phyloP scores from a whole-genome alignment of 2,797 vertebrate genomes.

The Erithacus rubecula region DNA sequence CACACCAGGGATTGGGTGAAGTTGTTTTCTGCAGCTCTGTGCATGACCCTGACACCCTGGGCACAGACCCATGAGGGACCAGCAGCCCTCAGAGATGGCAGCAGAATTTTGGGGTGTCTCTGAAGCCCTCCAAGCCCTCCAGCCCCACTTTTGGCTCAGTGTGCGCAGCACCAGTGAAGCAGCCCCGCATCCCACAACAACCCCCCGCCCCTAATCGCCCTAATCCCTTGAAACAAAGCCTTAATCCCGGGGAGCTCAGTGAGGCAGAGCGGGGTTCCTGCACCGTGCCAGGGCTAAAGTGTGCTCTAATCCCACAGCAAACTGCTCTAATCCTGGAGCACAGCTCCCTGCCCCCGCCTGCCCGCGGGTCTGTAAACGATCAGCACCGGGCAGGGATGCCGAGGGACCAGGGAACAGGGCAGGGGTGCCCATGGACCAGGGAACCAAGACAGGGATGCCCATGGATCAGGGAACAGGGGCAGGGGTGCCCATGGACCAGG shows the following conservation, averaged over 20 bases:
- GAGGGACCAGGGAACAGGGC: accelerated
- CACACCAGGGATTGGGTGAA: no score
- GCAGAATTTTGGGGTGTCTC: not conserved
- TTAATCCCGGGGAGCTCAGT: slow-evolving; percentile 63
- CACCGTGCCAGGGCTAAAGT: slow-evolving; percentile 1
- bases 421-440: accelerated
- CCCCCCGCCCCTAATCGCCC: slow-evolving; percentile 42
- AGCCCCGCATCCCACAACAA: not conserved
- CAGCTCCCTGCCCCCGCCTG: not conserved
- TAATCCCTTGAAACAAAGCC: slow-evolving; percentile 67
- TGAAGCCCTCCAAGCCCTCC: accelerated
- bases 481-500: accelerated
- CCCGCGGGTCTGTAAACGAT: not conserved
- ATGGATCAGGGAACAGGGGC: no score
- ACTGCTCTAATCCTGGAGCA: slow-evolving; percentile 51
- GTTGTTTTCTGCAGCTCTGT: not conserved
- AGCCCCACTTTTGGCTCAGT: not conserved
- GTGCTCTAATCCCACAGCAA: slow-evolving; percentile 66
- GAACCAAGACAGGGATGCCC: not conserved
- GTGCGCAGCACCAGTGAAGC: not conserved
- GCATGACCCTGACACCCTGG: accelerated
- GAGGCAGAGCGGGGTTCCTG: slow-evolving; percentile 45
- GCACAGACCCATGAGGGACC: accelerated
- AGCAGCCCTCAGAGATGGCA: not conserved
- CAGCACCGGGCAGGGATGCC: not conserved